A percentile compares a stretch with the other conserved stretches of the same genome.
phyloP scores from a whole-genome alignment of 1,140 invertebrate genomes.

The Pseudomyrmex concolor region DNA sequence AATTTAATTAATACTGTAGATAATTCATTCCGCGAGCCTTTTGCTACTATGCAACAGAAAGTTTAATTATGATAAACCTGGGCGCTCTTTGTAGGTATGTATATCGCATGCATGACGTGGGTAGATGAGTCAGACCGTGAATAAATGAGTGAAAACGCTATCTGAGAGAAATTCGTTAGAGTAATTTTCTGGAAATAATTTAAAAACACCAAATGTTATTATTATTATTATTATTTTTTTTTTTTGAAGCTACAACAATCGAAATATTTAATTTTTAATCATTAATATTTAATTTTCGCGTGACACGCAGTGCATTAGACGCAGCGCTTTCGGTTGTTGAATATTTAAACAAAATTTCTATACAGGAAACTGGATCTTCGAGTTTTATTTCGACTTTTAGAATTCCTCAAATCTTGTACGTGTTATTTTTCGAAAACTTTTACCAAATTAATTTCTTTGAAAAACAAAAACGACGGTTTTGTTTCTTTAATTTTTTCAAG shows the following conservation, averaged over 20 bases:
- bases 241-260: conserved; percentile 28
- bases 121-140: conserved; percentile 69
- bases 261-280: not conserved
- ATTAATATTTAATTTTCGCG: conserved; percentile 43
- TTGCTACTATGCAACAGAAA: not conserved
- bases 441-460: too few relatives aligned
- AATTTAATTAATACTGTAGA: too few relatives aligned
- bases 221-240: too few relatives aligned
- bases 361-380: not conserved
- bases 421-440: not conserved
- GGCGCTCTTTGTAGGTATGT: not conserved
- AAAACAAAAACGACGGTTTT: too few relatives aligned
- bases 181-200: conserved; percentile 67
- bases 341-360: not conserved
- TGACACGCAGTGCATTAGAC: not conserved
- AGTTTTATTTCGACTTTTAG: not conserved
- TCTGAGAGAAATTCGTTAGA: conserved; percentile 65
- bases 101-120: conserved; percentile 68
- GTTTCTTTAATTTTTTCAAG: too few relatives aligned
- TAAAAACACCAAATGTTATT: conserved; percentile 33
- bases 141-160: conserved; percentile 44
- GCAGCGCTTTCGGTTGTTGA: not conserved
- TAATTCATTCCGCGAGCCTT: too few relatives aligned
- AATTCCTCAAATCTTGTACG: not conserved
- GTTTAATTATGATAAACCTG: not conserved